These are phyloP conservation scores for Brachycybe producta DNA, from an alignment of 2,888 invertebrate species.

Conservation along the genomic window DNA sequence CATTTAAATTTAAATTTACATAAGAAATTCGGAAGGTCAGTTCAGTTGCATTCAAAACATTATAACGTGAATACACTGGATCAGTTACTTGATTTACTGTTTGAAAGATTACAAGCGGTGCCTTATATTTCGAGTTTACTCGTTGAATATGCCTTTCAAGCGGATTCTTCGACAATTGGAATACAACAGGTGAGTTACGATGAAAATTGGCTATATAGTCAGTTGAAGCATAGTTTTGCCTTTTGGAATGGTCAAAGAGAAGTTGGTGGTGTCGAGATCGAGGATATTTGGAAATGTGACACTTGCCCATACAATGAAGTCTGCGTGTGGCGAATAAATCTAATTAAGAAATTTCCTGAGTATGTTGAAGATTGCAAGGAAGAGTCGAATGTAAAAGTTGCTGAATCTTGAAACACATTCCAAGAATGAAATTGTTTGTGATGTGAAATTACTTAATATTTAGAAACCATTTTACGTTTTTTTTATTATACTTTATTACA, in stretches of 20 bases:
- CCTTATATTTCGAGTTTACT: slow-evolving; percentile 6
- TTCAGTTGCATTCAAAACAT: neutral
- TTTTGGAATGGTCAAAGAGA: slow-evolving; percentile 13
- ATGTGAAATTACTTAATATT: too few species aligned
- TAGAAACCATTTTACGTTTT: too few species aligned
- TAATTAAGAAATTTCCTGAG: neutral
- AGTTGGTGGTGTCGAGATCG: slow-evolving; percentile 1
- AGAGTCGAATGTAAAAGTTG: too few species aligned
- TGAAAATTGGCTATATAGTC: neutral
- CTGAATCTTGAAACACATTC: too few species aligned
- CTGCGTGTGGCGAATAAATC: neutral
- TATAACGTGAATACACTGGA: neutral
- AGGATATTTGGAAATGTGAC: slow-evolving; percentile 9
- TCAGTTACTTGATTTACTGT: neutral
- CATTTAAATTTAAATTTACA: neutral
- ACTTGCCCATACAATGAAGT: neutral
- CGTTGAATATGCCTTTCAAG: slow-evolving; percentile 7
- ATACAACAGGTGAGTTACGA: neutral
- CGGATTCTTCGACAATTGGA: slow-evolving; percentile 5
- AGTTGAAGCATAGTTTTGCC: neutral
- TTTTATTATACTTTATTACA: too few species aligned
- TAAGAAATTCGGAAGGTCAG: neutral
- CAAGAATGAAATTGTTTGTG: too few species aligned
- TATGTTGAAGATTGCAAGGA: neutral
- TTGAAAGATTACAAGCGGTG: neutral